A percentile compares a stretch with the other conserved stretches of the same genome.
phyloP scores from a whole-genome alignment of 1,140 invertebrate species.

The Mesaphorura yosii region DNA sequence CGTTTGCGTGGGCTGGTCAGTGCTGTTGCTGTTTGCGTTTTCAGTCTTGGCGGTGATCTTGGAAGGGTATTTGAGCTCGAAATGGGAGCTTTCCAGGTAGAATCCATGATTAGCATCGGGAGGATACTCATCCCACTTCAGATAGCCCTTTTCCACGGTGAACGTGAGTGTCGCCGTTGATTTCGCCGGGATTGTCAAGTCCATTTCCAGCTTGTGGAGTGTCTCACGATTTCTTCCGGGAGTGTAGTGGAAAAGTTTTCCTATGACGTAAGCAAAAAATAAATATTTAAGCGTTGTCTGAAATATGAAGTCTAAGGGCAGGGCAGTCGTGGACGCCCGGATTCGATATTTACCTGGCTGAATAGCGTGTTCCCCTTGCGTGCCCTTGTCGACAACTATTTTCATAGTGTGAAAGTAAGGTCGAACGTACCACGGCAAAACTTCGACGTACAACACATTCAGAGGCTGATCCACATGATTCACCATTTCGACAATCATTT shows the following conservation, averaged over 20 bases:
- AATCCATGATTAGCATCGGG: conserved; percentile 98
- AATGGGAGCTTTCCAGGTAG: conserved; percentile 67
- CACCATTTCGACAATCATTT: conserved; percentile 49
- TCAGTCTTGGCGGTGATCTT: not conserved
- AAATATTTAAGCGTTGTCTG: too few species aligned
- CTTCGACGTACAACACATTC: conserved; percentile 43
- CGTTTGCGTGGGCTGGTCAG: not conserved
- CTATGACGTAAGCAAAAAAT: conserved; percentile 12
- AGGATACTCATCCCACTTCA: conserved; percentile 98
- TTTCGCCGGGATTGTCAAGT: conserved; percentile 62
- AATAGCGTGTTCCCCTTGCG: too few species aligned
- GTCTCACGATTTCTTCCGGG: conserved; percentile 71
- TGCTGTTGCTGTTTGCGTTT: too few species aligned
- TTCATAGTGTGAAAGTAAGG: conserved; percentile 80
- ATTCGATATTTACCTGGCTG: conserved; percentile 1
- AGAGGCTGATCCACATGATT: conserved; percentile 35
- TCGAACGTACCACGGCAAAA: conserved; percentile 81
- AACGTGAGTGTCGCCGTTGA: conserved; percentile 63
- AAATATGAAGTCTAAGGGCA: too few species aligned
- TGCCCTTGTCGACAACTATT: too few species aligned
- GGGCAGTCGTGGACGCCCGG: too few species aligned
- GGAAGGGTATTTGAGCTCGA: conserved; percentile 19
- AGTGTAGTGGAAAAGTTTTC: conserved; percentile 45
- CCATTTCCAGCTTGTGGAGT: conserved; percentile 81
- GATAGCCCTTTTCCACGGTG: conserved; percentile 80